These are phyloP conservation scores for Patiria miniata DNA, from an alignment of 35 echinoderm and acorn worm species.

Conservation along the genomic window DNA sequence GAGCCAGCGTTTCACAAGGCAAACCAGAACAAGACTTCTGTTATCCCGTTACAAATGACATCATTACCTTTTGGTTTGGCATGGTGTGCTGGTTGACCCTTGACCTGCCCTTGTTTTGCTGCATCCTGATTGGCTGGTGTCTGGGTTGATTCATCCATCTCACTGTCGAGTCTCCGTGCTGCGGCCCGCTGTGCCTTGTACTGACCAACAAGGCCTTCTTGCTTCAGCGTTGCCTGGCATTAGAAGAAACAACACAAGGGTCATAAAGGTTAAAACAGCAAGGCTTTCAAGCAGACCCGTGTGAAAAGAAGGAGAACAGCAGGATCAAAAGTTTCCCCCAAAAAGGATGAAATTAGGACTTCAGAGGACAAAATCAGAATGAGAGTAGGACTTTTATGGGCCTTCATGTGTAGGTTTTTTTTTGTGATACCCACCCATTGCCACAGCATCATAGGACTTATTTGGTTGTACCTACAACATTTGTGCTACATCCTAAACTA, in stretches of 20 bases:
- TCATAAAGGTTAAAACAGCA: not conserved
- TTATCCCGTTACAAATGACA: not conserved
- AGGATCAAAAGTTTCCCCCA: not conserved
- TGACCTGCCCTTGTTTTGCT: not conserved
- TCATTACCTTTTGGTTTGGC: not conserved
- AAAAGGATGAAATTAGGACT: no score
- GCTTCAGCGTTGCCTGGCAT: slow-evolving; percentile 20
- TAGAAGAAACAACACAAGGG: not conserved
- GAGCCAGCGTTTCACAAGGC: not conserved
- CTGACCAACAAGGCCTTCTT: slow-evolving; percentile 31
- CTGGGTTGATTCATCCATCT: not conserved
- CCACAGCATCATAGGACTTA: no score
- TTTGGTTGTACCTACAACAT: no score
- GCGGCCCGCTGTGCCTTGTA: slow-evolving; percentile 22
- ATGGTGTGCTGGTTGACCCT: not conserved
- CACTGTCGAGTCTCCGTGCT: not conserved
- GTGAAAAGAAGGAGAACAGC: not conserved
- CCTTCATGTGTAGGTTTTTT: no score
- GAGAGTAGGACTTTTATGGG: no score
- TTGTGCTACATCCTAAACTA: no score
- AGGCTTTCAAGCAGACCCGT: no score
- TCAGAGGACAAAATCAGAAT: no score
- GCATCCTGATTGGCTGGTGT: not conserved
- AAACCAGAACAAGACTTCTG: not conserved
- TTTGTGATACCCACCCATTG: no score